Base-by-base conservation (phyloP, 2,888 invertebrate genomes). In the Microplitis deprimator region DNA sequence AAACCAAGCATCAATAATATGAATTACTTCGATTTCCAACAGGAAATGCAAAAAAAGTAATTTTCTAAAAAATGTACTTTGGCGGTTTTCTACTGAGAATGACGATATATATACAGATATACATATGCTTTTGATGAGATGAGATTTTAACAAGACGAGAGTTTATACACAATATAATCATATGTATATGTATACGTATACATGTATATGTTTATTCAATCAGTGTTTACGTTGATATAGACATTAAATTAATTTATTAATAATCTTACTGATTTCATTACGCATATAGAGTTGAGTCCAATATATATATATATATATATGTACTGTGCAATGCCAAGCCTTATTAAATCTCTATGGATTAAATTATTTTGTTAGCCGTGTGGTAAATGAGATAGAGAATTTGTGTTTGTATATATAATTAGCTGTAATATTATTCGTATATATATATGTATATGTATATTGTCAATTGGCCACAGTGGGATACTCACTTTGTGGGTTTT, bases 381-480 rank as follows among this genome's bases (percentile, higher is more conserved):
- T 29, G 65, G 65, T 65, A 8, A 13, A 29, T 38, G 20, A 20
- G 20, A 65, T 65, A 65, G 65, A 65, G 20, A 65, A 5, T 29
- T 62, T 62, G 7, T 38, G 29, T 65, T 29, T 65, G 65, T 67
- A 65, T 62, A 39, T 38, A 60, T 17, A 70, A 50, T 50, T 50
- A 50, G 50, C 50, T 38, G 29, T 59, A 39, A 10, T 38, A 61
- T 38, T 71, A 38, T 71, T 16, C 61, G 61, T 38, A 71, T 71
- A 62, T 17, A 69, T 61, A 41, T 16, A 68, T 17, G 41, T 62
- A 20, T 50, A 68, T 68, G 41, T 62, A 20, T 50, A 68, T 68
- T 60, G 76, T 59, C 73, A 76, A 73, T 71, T 75, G 62, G 69
- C 76, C 67, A 73, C 67, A n/a, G 73, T 73, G 73, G 67, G 29